Evolutionary conservation across 2,113 vertebrate species (phyloP).

Genomic region (Pituophis catenifer): DNA sequence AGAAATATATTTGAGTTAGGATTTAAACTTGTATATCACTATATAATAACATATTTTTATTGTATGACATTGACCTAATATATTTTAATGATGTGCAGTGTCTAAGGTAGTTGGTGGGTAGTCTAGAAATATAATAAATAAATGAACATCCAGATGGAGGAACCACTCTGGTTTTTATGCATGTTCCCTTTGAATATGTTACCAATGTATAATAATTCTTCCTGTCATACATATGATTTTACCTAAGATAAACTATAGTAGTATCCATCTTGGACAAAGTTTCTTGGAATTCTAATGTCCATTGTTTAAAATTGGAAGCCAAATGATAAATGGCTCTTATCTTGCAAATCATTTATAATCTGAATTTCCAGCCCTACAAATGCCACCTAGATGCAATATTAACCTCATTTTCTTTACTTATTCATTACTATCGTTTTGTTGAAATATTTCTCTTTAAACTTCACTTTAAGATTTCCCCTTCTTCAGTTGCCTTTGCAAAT

Average conservation of each 20-base stretch:
- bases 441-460: not conserved
- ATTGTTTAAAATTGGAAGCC: not conserved
- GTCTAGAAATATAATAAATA: not conserved
- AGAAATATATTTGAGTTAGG: not conserved
- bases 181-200: not conserved
- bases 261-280: not conserved
- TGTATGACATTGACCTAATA: not conserved
- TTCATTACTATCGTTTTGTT: not conserved
- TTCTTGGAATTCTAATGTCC: not conserved
- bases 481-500: not conserved
- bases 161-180: not conserved
- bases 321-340: not conserved
- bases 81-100: not conserved
- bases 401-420: not conserved
- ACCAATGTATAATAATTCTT: not conserved
- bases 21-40: not conserved
- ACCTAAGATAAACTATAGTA: not conserved
- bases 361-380: not conserved
- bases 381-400: not conserved
- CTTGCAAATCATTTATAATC: not conserved
- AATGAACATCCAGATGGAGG: not conserved
- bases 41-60: not conserved
- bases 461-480: not conserved
- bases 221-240: not conserved
- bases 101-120: not conserved